Base-by-base conservation (phyloP, 2,888 invertebrate genomes). In the Hydroisotoma schaefferi region DNA sequence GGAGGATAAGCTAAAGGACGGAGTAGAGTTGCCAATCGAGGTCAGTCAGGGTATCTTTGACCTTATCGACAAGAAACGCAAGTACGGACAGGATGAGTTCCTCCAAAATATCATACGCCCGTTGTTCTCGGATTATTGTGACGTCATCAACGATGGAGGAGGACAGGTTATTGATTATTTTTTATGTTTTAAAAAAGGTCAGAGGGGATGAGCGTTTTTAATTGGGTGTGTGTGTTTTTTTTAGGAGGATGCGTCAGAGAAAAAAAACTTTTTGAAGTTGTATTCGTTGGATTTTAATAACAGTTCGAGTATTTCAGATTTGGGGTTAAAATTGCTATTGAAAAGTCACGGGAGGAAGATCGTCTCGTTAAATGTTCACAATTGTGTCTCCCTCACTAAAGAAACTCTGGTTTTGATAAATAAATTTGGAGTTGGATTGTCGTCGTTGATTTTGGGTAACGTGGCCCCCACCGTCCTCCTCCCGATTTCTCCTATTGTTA, bases 331-430 rank as follows among this genome's bases (percentile, higher is more conserved):
- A 29, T 6, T 20, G 29, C 28, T 28, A 20, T 12, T 26, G 18
- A 25, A 22, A 22, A 10, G 33, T 15, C 15, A 15, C 33, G 8
- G 18, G 79, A 88, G 76, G 81, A 82, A 52, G 93, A 93, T 77
- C 84, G 85, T 67, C 81, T 90, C 38, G 66, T 78, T 94, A 49
- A 87, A 90, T 70, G 80, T 94, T 66, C 82, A 84, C 58, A 85
- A 88, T 73, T 90, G 90, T 76, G 81, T 82, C 65, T 81, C 82
- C 66, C 78, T 92, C 46, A 84, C 86, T 0, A 79, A 82, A 43
- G 76, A 78, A 23, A 82, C 85, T 23, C 80, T 91, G 63, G 82
- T 84, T 61, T 78, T 82, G 57, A 83, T 93, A 53, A 87, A 87
- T 69, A 80, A 79, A 57, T 81, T 86, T 75, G 85, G 87, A 37